These are phyloP conservation scores for Pipistrellus kuhlii DNA, from an alignment of 2,797 vertebrate genomes.

Conservation along the genomic window DNA sequence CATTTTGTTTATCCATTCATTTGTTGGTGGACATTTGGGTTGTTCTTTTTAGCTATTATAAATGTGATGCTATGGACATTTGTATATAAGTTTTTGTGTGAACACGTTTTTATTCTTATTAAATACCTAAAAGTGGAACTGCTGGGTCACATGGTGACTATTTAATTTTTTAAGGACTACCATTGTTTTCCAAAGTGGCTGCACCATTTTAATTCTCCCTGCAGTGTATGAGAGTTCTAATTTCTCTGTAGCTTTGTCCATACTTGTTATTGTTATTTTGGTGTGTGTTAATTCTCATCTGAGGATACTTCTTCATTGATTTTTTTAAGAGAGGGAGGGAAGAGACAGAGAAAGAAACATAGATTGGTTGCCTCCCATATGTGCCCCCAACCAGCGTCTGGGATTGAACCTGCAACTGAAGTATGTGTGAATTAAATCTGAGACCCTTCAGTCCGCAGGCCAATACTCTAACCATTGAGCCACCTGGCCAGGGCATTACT, in stretches of 20 bases:
- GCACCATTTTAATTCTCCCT: neutral
- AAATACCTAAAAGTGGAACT: neutral
- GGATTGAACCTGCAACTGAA: too few species aligned
- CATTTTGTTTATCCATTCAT: neutral
- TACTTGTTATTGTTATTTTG: neutral
- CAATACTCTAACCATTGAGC: too few species aligned
- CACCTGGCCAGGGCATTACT: too few species aligned
- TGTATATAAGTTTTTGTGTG: neutral
- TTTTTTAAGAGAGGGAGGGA: too few species aligned
- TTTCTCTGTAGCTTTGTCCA: neutral
- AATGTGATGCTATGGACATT: neutral
- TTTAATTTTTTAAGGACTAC: neutral
- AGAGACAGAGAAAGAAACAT: too few species aligned
- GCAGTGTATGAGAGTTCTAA: neutral
- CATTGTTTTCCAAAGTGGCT: neutral
- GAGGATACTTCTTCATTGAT: too few species aligned
- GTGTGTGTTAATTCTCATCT: too few species aligned
- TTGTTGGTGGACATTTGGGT: neutral
- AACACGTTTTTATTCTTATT: neutral
- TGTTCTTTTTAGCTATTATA: neutral
- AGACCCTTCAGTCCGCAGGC: too few species aligned
- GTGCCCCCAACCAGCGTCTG: accelerated
- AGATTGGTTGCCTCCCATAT: too few species aligned
- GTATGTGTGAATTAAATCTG: too few species aligned
- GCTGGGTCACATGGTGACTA: neutral